Evolutionary conservation across 2,888 invertebrate genomes (phyloP).

Genomic region (Didymodactylos carnosus): DNA sequence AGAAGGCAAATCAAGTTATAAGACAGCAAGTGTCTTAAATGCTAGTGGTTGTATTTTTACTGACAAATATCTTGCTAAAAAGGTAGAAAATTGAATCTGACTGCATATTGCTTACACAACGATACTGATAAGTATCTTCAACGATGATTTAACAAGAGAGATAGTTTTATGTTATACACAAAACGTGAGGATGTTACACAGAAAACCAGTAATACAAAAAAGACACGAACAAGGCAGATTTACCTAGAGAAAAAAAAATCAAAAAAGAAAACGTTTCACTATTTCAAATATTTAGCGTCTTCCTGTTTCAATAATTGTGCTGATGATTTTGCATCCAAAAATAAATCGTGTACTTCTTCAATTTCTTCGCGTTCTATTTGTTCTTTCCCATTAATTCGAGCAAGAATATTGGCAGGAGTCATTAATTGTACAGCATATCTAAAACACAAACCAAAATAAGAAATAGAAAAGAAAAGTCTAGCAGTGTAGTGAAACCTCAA

Average conservation of each 20-base stretch:
- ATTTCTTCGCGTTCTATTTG: constrained; percentile 61
- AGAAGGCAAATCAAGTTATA: no score
- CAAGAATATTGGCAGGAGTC: constrained; percentile 68
- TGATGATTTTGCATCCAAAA: constrained; percentile 86
- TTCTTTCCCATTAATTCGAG: constrained; percentile 64
- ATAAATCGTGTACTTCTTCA: constrained; percentile 56
- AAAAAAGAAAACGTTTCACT: constrained; percentile 18
- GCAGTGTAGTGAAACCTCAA: constrained; percentile 41
- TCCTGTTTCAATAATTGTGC: constrained; percentile 71
- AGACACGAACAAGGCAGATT: no score
- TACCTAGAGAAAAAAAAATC: neutral
- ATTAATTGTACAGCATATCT: constrained; percentile 79
- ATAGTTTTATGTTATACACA: no score
- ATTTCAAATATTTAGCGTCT: constrained; percentile 76
- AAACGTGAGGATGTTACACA: no score
- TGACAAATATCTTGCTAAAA: no score
- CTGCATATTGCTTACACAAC: no score
- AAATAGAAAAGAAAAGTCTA: neutral
- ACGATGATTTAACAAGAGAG: no score
- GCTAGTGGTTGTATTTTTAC: no score
- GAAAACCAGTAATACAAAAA: no score
- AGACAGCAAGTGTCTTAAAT: no score
- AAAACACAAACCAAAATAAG: constrained; percentile 18
- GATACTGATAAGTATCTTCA: no score
- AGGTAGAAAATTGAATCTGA: no score